Conservation (phyloP, 1,140 invertebrate genomes). For the Colletes gigas region DNA sequence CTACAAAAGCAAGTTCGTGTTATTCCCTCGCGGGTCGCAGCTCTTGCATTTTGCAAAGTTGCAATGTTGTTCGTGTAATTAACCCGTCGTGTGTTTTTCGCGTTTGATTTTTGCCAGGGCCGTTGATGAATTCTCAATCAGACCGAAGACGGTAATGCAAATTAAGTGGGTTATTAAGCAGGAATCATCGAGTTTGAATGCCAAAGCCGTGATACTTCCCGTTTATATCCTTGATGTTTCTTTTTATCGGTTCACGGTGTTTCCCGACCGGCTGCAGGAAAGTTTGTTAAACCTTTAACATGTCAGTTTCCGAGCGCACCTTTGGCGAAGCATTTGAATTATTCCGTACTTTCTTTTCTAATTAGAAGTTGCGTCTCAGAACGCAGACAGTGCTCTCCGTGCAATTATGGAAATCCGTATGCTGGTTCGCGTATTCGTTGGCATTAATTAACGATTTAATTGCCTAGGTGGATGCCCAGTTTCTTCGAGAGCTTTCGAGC, state of each 20-base stretch:
- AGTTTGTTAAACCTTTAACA: slow-evolving; percentile 2
- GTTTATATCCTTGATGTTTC: background rate
- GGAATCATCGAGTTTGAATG: no score
- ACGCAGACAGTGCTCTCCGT: slow-evolving; percentile 2
- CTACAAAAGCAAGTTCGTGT: no score
- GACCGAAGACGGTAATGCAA: background rate
- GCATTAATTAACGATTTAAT: slow-evolving; percentile 39
- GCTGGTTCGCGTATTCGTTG: slow-evolving; percentile 5
- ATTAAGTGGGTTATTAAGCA: slow-evolving; percentile 8
- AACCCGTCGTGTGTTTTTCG: background rate
- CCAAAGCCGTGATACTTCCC: no score
- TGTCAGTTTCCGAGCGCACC: background rate
- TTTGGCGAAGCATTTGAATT: background rate
- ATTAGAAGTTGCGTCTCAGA: slow-evolving; percentile 39
- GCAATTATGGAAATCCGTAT: slow-evolving; percentile 43
- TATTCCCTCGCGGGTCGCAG: no score
- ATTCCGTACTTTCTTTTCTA: slow-evolving; percentile 36
- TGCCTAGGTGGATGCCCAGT: slow-evolving; percentile 6
- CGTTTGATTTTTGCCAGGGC: slow-evolving; percentile 1
- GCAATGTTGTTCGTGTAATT: background rate
- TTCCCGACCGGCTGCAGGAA: background rate
- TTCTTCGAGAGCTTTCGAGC: slow-evolving; percentile 12
- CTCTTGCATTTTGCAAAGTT: no score
- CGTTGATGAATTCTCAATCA: background rate
- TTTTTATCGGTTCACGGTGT: background rate